Conservation (phyloP, 2,888 invertebrate species). For the Furcula furcula region DNA sequence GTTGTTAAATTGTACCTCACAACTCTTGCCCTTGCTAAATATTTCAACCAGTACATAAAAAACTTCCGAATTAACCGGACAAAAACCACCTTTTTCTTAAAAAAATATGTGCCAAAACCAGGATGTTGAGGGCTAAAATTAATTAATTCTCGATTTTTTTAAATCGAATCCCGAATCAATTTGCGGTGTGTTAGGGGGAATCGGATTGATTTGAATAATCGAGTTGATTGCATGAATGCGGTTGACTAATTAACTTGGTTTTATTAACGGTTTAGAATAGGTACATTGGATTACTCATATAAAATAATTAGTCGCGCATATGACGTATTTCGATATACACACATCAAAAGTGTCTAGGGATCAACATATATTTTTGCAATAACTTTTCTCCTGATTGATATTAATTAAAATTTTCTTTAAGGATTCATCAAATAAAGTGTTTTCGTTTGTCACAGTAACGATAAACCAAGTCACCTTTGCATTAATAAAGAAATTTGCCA, state of each 20-base stretch:
- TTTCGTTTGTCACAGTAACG: too few relatives aligned
- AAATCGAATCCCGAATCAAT: slow-evolving; percentile 28
- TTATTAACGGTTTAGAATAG: too few relatives aligned
- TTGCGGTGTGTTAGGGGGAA: slow-evolving; percentile 23
- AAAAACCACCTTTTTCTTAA: slow-evolving; percentile 5
- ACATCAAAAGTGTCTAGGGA: too few relatives aligned
- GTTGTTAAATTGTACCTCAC: slow-evolving; percentile 13
- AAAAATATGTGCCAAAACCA: neutral
- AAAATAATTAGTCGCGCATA: too few relatives aligned
- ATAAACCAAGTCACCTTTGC: too few relatives aligned
- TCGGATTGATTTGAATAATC: slow-evolving; percentile 30
- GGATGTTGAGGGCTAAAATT: slow-evolving; percentile 10
- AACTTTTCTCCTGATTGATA: too few relatives aligned
- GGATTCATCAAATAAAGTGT: too few relatives aligned
- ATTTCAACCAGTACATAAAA: slow-evolving; percentile 18
- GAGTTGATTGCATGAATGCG: slow-evolving; percentile 26
- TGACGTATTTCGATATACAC: too few relatives aligned
- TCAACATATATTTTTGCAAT: too few relatives aligned
- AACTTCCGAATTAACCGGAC: slow-evolving; percentile 1
- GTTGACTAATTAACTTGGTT: slow-evolving; percentile 23
- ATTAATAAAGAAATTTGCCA: too few relatives aligned
- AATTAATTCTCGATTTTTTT: slow-evolving; percentile 25
- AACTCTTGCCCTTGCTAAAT: slow-evolving; percentile 25
- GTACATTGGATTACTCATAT: too few relatives aligned
- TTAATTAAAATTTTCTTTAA: too few relatives aligned